Percentiles rank a stretch among this genome's conserved stretches.
Evolutionary conservation across 2,888 invertebrate genomes (phyloP).

Genomic region (Corbicula japonica): DNA sequence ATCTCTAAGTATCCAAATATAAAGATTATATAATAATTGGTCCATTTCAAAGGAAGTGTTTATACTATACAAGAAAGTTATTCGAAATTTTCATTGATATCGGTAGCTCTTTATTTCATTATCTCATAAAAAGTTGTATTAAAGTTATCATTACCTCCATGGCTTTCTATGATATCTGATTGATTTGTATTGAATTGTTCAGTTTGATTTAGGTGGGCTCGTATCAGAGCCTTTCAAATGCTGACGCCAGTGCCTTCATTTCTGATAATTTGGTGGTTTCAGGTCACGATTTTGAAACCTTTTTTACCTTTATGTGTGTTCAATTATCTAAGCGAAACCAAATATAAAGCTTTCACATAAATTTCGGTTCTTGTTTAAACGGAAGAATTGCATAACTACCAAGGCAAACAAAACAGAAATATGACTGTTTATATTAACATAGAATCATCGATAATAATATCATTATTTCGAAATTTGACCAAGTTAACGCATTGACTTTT

Average conservation of each 20-base stretch:
- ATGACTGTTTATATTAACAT: too few species aligned
- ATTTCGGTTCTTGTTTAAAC: too few species aligned
- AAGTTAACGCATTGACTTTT: too few species aligned
- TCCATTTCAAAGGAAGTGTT: slow-evolving; percentile 29
- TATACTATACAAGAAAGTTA: slow-evolving; percentile 30
- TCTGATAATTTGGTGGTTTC: too few species aligned
- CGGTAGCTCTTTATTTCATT: slow-evolving; percentile 18
- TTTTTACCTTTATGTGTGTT: too few species aligned
- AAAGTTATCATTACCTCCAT: slow-evolving; percentile 20
- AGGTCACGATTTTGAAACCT: too few species aligned
- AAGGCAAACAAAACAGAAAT: too few species aligned
- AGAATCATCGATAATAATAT: too few species aligned
- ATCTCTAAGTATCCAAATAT: slow-evolving; percentile 27
- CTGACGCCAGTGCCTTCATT: slow-evolving; percentile 27
- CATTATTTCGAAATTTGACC: too few species aligned
- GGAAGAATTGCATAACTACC: too few species aligned
- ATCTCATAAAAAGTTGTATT: slow-evolving; percentile 19
- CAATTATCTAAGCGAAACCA: too few species aligned
- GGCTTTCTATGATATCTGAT: slow-evolving; percentile 28
- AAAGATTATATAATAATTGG: slow-evolving; percentile 36
- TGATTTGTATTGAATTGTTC: slow-evolving; percentile 23
- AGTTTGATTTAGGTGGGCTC: slow-evolving; percentile 27
- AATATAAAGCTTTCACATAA: too few species aligned
- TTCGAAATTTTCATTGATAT: slow-evolving; percentile 36
- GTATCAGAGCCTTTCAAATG: slow-evolving; percentile 7